These are phyloP conservation scores for Ranitomeya variabilis DNA, from an alignment of 2,113 vertebrate genomes.

Conservation along the genomic window DNA sequence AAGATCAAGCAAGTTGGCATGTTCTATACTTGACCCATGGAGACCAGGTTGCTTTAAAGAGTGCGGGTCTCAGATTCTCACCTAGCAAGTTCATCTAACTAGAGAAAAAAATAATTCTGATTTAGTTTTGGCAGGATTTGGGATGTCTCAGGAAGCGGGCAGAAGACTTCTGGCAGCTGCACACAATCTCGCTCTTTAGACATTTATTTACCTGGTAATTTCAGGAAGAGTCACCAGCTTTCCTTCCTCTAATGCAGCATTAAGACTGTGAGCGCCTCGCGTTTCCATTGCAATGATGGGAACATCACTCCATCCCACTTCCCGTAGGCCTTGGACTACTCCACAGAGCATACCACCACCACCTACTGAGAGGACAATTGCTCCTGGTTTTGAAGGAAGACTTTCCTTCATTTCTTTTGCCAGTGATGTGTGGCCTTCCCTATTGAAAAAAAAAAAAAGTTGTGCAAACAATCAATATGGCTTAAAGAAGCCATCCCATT, in stretches of 20 bases:
- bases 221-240: conserved; percentile 77
- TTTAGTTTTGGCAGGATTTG: too few relatives aligned
- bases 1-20: too few relatives aligned
- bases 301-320: conserved; percentile 81
- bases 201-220: conserved; percentile 78
- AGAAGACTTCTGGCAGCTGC: too few relatives aligned
- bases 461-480: not conserved
- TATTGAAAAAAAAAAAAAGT: conserved; percentile 54
- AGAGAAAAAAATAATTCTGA: too few relatives aligned
- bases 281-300: conserved; percentile 88
- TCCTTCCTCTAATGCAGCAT: conserved; percentile 73
- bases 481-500: too few relatives aligned
- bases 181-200: not conserved
- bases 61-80: too few relatives aligned
- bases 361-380: conserved; percentile 80
- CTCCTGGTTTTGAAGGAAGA: conserved; percentile 76
- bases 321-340: conserved; percentile 80
- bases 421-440: conserved; percentile 83
- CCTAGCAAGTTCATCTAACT: too few relatives aligned
- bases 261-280: conserved; percentile 81
- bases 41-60: too few relatives aligned
- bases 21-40: too few relatives aligned
- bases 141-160: too few relatives aligned
- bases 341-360: conserved; percentile 85
- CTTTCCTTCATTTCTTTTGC: conserved; percentile 78